Percentiles rank a stretch among this genome's conserved stretches.
Conservation (phyloP, 2,797 vertebrate species). For the Chelon labrosus region DNA sequence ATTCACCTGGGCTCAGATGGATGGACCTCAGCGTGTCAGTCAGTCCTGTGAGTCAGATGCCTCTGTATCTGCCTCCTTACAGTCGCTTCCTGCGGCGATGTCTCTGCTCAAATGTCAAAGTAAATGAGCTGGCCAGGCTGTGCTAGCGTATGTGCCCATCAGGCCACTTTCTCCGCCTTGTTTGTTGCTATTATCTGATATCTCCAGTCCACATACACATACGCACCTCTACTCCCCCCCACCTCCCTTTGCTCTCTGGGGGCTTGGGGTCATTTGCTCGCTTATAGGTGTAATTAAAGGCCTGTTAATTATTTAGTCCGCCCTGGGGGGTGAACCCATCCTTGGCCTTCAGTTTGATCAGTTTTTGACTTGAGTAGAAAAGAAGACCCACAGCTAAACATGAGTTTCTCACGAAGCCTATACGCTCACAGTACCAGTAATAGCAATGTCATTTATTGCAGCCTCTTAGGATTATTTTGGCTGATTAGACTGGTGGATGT, state of each 20-base stretch:
- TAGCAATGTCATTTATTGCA: neutral
- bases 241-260: conserved; percentile 39
- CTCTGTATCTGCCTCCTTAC: conserved; percentile 55
- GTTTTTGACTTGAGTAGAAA: conserved; percentile 56
- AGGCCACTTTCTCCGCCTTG: conserved; percentile 47
- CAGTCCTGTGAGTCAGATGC: conserved; percentile 56
- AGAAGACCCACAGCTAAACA: conserved; percentile 43
- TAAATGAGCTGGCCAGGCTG: conserved; percentile 73
- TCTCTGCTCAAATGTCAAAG: conserved; percentile 75
- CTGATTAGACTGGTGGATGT: neutral
- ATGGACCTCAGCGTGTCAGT: conserved; percentile 65
- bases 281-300: conserved; percentile 86
- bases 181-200: conserved; percentile 46
- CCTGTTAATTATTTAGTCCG: conserved; percentile 84
- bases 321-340: conserved; percentile 65
- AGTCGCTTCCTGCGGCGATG: conserved; percentile 60
- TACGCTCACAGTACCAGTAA: conserved; percentile 8
- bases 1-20: conserved; percentile 71
- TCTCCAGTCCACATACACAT: conserved; percentile 26
- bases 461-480: neutral
- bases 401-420: conserved; percentile 29
- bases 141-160: conserved; percentile 52
- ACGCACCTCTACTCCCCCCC: conserved; percentile 1
- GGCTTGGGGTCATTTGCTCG: conserved; percentile 71
- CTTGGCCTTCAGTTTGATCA: conserved; percentile 71